These are phyloP conservation scores for Ophiodon elongatus DNA, from an alignment of 2,113 vertebrate species.

Conservation along the genomic window DNA sequence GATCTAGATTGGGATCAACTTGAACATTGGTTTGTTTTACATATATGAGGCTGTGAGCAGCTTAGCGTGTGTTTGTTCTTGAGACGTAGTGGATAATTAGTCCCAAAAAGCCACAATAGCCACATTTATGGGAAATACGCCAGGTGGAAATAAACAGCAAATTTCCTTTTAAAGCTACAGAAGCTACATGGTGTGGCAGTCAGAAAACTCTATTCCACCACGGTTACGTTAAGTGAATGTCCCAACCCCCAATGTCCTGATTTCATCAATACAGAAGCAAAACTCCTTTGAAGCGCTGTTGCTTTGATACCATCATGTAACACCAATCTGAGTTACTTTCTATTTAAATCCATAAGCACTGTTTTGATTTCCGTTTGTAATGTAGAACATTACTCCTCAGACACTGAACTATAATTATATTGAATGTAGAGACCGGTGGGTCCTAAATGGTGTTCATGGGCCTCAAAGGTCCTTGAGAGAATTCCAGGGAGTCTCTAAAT, in stretches of 20 bases:
- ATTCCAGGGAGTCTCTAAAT: not conserved
- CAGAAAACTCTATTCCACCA: not conserved
- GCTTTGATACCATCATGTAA: slow-evolving; percentile 11
- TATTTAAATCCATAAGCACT: slow-evolving; percentile 32
- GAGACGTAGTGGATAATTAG: not conserved
- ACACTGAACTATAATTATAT: not conserved
- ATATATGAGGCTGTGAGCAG: not conserved
- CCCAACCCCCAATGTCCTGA: not conserved
- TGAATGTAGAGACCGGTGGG: not conserved
- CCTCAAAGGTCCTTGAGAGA: not conserved
- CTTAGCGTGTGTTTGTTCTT: not conserved
- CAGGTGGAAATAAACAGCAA: not conserved
- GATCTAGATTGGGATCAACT: not conserved
- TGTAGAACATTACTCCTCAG: not conserved
- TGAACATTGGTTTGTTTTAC: not conserved
- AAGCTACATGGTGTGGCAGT: not conserved
- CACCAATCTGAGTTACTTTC: slow-evolving; percentile 9
- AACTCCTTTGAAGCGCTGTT: not conserved
- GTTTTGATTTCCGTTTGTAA: slow-evolving; percentile 1
- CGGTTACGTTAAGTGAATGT: not conserved
- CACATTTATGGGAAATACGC: not conserved
- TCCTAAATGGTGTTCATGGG: not conserved
- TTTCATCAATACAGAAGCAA: slow-evolving; percentile 19
- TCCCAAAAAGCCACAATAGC: not conserved
- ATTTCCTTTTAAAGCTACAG: not conserved